These are phyloP conservation scores for Chlorops oryzae DNA, from an alignment of 1,140 invertebrate species.

Conservation along the genomic window DNA sequence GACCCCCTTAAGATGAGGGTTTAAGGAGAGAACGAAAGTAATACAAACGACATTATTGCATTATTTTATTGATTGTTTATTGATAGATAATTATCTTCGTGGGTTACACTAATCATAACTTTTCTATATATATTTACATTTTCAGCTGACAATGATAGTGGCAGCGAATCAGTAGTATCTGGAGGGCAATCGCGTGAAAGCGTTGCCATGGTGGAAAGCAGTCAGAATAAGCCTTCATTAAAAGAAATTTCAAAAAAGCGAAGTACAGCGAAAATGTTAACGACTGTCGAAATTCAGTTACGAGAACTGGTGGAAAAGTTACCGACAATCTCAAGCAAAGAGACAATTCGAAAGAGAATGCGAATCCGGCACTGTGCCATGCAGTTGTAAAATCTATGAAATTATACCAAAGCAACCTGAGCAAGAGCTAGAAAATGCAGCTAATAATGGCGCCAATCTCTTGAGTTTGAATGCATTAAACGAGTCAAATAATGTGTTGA, in stretches of 20 bases:
- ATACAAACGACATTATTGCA: not conserved
- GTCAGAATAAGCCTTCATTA: too few relatives aligned
- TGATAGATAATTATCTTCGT: too few relatives aligned
- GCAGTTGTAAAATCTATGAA: slow-evolving; percentile 25
- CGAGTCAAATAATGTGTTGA: too few relatives aligned
- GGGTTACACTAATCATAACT: too few relatives aligned
- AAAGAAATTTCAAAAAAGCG: too few relatives aligned
- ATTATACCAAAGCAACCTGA: too few relatives aligned
- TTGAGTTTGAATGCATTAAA: too few relatives aligned
- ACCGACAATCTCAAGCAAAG: not conserved
- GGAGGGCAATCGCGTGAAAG: slow-evolving; percentile 34
- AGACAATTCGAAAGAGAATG: slow-evolving; percentile 15
- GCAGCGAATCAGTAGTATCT: slow-evolving; percentile 40
- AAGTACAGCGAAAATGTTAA: too few relatives aligned
- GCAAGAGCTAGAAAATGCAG: too few relatives aligned
- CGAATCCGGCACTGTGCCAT: slow-evolving; percentile 21
- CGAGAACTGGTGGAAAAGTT: slow-evolving; percentile 7
- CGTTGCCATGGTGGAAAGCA: too few relatives aligned
- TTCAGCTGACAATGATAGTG: slow-evolving; percentile 23
- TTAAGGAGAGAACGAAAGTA: not conserved
- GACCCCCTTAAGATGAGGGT: too few relatives aligned
- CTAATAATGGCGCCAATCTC: too few relatives aligned
- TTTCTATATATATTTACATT: slow-evolving; percentile 12
- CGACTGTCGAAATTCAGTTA: slow-evolving; percentile 7
- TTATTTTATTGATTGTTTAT: not conserved